These are phyloP conservation scores for Syngnathus acus DNA, from an alignment of 2,797 vertebrate genomes.

Conservation along the genomic window DNA sequence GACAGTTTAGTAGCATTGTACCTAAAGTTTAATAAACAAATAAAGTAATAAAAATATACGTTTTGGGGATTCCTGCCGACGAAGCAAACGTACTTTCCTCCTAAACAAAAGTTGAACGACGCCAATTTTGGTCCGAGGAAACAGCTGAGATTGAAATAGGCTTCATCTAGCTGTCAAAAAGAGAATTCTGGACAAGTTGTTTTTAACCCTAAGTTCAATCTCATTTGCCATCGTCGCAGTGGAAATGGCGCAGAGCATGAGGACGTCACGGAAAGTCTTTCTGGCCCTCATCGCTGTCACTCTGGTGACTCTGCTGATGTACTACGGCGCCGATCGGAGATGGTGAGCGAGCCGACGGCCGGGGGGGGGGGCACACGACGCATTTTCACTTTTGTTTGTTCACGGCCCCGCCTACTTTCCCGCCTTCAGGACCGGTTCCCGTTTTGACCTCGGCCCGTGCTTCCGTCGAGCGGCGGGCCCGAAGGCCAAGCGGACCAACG, in stretches of 20 bases:
- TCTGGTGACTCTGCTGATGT: slow-evolving; percentile 75
- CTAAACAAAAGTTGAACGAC: too few relatives aligned
- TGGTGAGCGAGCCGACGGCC: slow-evolving; percentile 63
- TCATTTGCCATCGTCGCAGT: slow-evolving; percentile 26
- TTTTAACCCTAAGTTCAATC: too few relatives aligned
- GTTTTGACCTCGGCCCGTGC: slow-evolving; percentile 55
- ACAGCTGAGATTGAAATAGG: too few relatives aligned
- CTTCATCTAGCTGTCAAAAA: too few relatives aligned
- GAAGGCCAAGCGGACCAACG: slow-evolving; percentile 71
- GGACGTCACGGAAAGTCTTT: slow-evolving; percentile 75
- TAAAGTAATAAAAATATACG: too few relatives aligned
- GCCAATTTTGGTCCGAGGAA: too few relatives aligned
- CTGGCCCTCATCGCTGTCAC: slow-evolving; percentile 72
- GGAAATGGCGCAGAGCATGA: slow-evolving; percentile 24
- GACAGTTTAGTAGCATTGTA: too few relatives aligned
- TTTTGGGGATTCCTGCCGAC: too few relatives aligned
- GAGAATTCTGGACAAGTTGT: too few relatives aligned
- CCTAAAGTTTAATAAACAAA: too few relatives aligned
- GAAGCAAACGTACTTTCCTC: too few relatives aligned
- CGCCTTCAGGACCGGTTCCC: slow-evolving; percentile 65
- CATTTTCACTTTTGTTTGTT: not conserved
- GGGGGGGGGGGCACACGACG: not conserved
- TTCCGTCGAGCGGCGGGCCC: slow-evolving; percentile 38
- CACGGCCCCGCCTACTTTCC: not conserved
- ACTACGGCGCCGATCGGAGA: slow-evolving; percentile 72